These are phyloP conservation scores for Boulengerochromis microlepis DNA, from an alignment of 2,113 vertebrate genomes.

Conservation along the genomic window DNA sequence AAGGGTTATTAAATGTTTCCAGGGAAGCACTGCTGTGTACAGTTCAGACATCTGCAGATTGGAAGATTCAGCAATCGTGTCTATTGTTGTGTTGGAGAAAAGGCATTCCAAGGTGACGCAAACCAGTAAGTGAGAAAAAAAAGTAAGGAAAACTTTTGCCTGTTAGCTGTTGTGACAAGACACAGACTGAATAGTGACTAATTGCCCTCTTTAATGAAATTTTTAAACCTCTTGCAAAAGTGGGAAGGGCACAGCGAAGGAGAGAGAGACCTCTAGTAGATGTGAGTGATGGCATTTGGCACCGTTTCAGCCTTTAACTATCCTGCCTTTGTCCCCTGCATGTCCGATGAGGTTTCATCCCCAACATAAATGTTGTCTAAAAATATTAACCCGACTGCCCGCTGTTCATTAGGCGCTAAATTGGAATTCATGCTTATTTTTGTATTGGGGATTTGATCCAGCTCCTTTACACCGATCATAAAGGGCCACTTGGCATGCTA, in stretches of 20 bases:
- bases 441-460: slow-evolving; percentile 55
- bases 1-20: slow-evolving; percentile 67
- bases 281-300: slow-evolving; percentile 53
- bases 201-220: slow-evolving; percentile 56
- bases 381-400: slow-evolving; percentile 61
- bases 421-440: slow-evolving; percentile 66
- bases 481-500: slow-evolving; percentile 70
- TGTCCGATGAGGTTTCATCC: slow-evolving; percentile 42
- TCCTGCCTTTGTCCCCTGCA: slow-evolving; percentile 38
- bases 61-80: slow-evolving; percentile 42
- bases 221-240: slow-evolving; percentile 47
- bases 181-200: slow-evolving; percentile 51
- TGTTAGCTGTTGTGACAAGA: slow-evolving; percentile 32
- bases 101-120: slow-evolving; percentile 58
- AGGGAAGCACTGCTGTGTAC: slow-evolving; percentile 35
- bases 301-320: slow-evolving; percentile 45
- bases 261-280: slow-evolving; percentile 39
- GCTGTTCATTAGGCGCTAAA: slow-evolving; percentile 56
- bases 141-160: slow-evolving; percentile 41
- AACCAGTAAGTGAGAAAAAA: background rate
- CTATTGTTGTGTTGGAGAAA: slow-evolving; percentile 37
- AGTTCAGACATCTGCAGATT: slow-evolving; percentile 48
- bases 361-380: slow-evolving; percentile 58
- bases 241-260: slow-evolving; percentile 33
- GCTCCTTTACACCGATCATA: slow-evolving; percentile 64